Conservation (phyloP, 2,797 vertebrate species). For the Clarias platycephalus region DNA sequence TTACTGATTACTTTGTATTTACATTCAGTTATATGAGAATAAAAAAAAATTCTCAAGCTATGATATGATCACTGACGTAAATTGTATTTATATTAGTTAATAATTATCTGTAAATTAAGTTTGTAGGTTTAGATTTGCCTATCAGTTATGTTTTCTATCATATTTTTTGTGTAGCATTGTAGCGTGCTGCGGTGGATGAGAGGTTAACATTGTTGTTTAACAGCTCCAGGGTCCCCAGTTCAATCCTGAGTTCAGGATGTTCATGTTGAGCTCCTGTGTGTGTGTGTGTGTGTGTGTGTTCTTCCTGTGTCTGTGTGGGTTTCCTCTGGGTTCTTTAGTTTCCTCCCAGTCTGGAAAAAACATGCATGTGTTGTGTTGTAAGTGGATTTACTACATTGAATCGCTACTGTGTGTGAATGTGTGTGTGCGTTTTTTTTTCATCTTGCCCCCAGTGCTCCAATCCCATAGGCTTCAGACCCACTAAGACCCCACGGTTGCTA, state of each 20-base stretch:
- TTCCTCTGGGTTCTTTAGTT: constrained; percentile 12
- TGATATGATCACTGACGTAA: background rate
- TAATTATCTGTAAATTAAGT: background rate
- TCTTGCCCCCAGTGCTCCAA: background rate
- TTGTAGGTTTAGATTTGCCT: background rate
- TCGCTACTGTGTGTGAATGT: background rate
- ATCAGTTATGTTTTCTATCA: too few relatives aligned
- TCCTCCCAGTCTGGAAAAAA: background rate
- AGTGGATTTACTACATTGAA: background rate
- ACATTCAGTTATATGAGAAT: background rate
- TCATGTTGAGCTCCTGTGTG: background rate
- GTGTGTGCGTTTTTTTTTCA: background rate
- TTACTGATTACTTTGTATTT: background rate
- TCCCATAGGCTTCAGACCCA: background rate
- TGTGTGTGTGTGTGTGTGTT: background rate
- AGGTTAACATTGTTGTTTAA: background rate
- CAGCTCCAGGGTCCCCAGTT: background rate
- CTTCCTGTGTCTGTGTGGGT: background rate
- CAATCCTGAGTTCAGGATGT: background rate
- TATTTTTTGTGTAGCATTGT: background rate
- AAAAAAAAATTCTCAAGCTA: background rate
- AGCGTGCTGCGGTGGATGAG: background rate
- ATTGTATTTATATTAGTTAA: background rate
- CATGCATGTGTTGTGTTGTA: too few relatives aligned
- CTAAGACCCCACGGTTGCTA: background rate